Evolutionary conservation across 2,888 invertebrate genomes (phyloP).

Genomic region (Elaeidobius kamerunicus): DNA sequence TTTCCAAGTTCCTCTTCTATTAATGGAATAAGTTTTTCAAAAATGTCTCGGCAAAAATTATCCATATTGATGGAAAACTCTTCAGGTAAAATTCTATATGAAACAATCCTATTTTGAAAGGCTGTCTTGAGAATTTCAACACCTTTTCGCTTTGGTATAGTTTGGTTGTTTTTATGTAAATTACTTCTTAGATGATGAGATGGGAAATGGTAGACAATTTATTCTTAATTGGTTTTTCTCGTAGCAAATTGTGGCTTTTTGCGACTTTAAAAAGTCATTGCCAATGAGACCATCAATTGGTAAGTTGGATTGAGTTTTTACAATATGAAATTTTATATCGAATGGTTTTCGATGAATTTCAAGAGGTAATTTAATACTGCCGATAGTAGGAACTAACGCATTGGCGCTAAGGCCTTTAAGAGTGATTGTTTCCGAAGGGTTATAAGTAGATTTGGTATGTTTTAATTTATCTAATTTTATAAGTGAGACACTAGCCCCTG

Average conservation of each 20-base stretch:
- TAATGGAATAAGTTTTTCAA: no score
- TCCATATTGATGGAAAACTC: no score
- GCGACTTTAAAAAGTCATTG: conserved; percentile 29
- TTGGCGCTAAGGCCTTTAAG: conserved; percentile 26
- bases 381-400: conserved; percentile 19
- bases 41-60: no score
- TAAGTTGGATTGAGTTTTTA: conserved; percentile 20
- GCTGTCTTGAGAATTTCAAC: no score
- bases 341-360: conserved; percentile 14
- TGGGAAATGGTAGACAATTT: conserved; percentile 15
- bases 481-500: conserved; percentile 29
- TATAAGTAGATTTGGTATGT: conserved; percentile 5
- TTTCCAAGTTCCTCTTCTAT: no score
- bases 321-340: conserved; percentile 27
- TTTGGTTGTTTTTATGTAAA: no score
- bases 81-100: no score
- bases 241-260: conserved; percentile 26
- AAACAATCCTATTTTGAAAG: no score
- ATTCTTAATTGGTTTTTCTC: conserved; percentile 16
- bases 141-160: no score
- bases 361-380: conserved; percentile 18
- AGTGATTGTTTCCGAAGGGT: conserved; percentile 10
- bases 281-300: conserved; percentile 33
- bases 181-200: conserved; percentile 8
- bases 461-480: conserved; percentile 23